Evolutionary conservation across 2,888 invertebrate species (phyloP), one percentile per base, ranked within the genome.

Genomic region (Idaea straminata): DNA sequence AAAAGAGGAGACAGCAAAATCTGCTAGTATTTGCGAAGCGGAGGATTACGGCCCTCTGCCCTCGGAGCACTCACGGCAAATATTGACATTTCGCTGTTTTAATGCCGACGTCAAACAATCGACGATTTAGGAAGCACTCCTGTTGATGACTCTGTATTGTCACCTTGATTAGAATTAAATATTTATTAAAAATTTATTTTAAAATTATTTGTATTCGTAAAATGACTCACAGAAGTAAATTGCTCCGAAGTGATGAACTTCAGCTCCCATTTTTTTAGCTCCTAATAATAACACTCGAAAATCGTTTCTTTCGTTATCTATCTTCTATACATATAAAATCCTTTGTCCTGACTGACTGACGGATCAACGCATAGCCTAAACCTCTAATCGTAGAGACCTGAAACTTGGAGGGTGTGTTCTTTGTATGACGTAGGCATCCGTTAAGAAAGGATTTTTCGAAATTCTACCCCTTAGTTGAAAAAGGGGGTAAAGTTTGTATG

Each of bases 61-160:
- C 83, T 77, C 76, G 78, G 71, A 76, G 72, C 79, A 77, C 78
- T 59, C 59, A 16, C 77, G 79, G 78, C 89, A 90, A 92, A 92
- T 92, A 92, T 92, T 92, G 92, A 91, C 91, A 89, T 86, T 89
- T 87, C 86, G 85, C 89, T 85, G 91, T 91, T 92, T 91, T 92
- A 91, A 92, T 92, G 91, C 92, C 88, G 84, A 89, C 91, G 88
- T 90, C 89, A 92, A 92, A 92, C 91, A 92, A 90, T 87, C 86
- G 88, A 78, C 89, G 88, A 90, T 91, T 90, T 89, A 75, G 64
- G 60, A n/a, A 3, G 64, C 66, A 77, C 64, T 86, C 82, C 4
- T 71, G 69, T 68, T 83, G 16, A 59, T 65, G 74, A 35, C 34
- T n/a, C 0, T 4, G 68, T 15, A 70, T 81, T 80, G 0, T 47